Conservation (phyloP, 2,888 invertebrate genomes). For the Ferrisia virgata region DNA sequence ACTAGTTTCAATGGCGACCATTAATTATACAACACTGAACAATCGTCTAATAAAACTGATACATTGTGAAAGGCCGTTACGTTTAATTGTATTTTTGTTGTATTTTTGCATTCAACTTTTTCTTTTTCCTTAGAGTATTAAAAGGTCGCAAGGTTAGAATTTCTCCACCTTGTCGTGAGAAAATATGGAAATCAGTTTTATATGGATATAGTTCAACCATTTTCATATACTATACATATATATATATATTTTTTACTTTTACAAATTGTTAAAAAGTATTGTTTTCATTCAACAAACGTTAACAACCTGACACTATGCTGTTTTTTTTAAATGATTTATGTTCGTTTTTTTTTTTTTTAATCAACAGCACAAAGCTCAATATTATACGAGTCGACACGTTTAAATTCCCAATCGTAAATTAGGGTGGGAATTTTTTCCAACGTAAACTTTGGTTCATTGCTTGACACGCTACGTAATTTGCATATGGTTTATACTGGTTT, state of each 20-base stretch:
- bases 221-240: too few relatives aligned
- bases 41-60: conserved; percentile 18
- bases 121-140: not conserved
- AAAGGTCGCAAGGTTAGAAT: conserved; percentile 26
- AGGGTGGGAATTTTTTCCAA: not conserved
- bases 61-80: not conserved
- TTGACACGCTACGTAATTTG: not conserved
- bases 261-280: conserved; percentile 15
- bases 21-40: not conserved
- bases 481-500: not conserved
- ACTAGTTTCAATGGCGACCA: conserved; percentile 4
- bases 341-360: not conserved
- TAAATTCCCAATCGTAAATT: not conserved
- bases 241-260: not conserved
- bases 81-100: conserved; percentile 24
- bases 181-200: conserved; percentile 5
- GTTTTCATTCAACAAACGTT: not conserved
- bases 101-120: conserved; percentile 4
- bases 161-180: conserved; percentile 19
- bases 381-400: not conserved
- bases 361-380: not conserved
- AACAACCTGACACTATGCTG: not conserved
- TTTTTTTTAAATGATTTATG: not conserved
- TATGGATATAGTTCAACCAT: not conserved
- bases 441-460: too few relatives aligned